A percentile compares a stretch with the other conserved stretches of the same genome.
phyloP scores from a whole-genome alignment of 2,888 invertebrate genomes.

The Epiperipatus broadwayi region DNA sequence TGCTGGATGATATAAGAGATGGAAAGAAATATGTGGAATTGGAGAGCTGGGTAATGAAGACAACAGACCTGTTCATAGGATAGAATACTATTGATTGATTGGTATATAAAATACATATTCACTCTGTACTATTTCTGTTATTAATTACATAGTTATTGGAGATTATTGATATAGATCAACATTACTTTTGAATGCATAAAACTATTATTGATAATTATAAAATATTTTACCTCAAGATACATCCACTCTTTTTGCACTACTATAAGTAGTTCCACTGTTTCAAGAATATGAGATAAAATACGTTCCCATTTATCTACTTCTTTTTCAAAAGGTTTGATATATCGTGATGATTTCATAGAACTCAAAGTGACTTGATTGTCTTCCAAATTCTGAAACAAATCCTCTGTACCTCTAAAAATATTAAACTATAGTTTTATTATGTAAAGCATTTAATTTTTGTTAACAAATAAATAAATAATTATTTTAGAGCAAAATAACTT shows the following conservation, averaged over 20 bases:
- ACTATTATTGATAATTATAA: not conserved
- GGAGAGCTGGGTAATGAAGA: no score
- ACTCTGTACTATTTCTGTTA: no score
- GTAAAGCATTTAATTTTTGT: no score
- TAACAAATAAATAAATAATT: no score
- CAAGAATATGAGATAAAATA: conserved; percentile 55
- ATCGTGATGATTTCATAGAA: conserved; percentile 62
- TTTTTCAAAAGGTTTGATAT: conserved; percentile 60
- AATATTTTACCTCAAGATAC: conserved; percentile 52
- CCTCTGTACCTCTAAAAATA: conserved; percentile 54
- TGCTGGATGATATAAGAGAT: no score
- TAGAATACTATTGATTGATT: no score
- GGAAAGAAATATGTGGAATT: no score
- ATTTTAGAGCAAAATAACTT: no score
- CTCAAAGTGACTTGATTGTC: conserved; percentile 65
- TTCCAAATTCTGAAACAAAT: conserved; percentile 55
- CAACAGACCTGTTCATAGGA: no score
- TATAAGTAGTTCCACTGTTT: conserved; percentile 58
- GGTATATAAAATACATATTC: no score
- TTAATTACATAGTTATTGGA: no score
- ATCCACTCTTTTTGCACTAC: conserved; percentile 65
- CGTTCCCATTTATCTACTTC: conserved; percentile 73
- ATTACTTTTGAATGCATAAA: not conserved
- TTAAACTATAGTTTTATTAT: no score
- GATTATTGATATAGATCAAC: not conserved